phyloP scores from a whole-genome alignment of 35 echinoderm and acorn worm species.

The Apostichopus parvimensis region DNA sequence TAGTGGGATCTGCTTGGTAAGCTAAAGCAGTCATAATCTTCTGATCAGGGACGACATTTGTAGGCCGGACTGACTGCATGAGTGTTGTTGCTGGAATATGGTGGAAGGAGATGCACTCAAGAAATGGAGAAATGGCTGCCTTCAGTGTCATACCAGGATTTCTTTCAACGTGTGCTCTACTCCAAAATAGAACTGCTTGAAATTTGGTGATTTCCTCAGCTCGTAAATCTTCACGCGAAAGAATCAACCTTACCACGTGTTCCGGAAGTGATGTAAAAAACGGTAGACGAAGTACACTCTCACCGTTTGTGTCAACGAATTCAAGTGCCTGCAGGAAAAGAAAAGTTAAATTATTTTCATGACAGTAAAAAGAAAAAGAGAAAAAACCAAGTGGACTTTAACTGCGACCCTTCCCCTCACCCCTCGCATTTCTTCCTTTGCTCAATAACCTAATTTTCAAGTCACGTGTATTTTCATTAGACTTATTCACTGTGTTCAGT shows the following conservation, averaged over 20 bases:
- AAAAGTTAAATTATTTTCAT: too few species aligned
- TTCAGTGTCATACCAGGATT: slow-evolving; percentile 66
- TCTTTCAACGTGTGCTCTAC: slow-evolving; percentile 63
- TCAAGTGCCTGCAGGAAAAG: slow-evolving; percentile 73
- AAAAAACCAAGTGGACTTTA: too few species aligned
- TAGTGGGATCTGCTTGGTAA: slow-evolving; percentile 90
- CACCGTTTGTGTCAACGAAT: slow-evolving; percentile 89
- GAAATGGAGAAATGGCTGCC: slow-evolving; percentile 79
- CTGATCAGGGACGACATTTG: slow-evolving; percentile 79
- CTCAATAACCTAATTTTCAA: too few species aligned
- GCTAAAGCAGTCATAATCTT: slow-evolving; percentile 97
- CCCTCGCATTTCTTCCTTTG: too few species aligned
- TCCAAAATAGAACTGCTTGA: slow-evolving; percentile 82
- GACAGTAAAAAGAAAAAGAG: too few species aligned
- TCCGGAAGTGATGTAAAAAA: slow-evolving; percentile 83
- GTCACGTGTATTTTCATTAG: too few species aligned
- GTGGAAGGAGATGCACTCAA: slow-evolving; percentile 92
- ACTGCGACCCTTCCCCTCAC: too few species aligned
- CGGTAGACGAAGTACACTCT: slow-evolving; percentile 77
- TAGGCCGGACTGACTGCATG: slow-evolving; percentile 81
- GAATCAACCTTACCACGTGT: slow-evolving; percentile 88
- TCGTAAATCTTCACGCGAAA: slow-evolving; percentile 92
- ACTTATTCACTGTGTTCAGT: too few species aligned
- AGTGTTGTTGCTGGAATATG: slow-evolving; percentile 84
- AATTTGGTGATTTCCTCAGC: slow-evolving; percentile 97